Base-by-base conservation (phyloP, 2,888 invertebrate genomes). In the Phymatocera aterrima region DNA sequence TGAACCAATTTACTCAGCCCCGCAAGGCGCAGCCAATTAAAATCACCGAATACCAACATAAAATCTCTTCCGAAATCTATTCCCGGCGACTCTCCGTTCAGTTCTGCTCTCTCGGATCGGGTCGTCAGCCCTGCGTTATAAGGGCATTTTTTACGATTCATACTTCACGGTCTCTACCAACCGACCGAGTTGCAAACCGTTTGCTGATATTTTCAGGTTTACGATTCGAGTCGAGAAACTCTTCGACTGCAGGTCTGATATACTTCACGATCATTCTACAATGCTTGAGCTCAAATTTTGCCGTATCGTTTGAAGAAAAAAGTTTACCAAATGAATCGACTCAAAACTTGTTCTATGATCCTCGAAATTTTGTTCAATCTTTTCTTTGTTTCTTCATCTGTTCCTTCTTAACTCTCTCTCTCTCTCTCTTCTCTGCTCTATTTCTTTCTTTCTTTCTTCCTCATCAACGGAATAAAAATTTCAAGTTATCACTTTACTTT, bases 141-240 rank as follows among this genome's bases (percentile, higher is more conserved):
- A 18, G 18, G 37, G 40, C 68, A 34, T 28, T 68, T 68, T 68
- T 68, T 68, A 46, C 68, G 43, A 68, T 68, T 68, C 21, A 37
- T 18, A 68, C 68, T 68, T 43, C 28, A 68, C 46, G 68, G 24
- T 68, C 68, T n/a, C n/a, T n/a, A n/a, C n/a, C 28, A 10, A 28
- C 28, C 46, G 24, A 68, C 43, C 28, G n/a, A 68, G 40, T 68
- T 46, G 68, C 68, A 28, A 46, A 68, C 68, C 24, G 68, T 68
- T 46, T n/a, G 68, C 68, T 21, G 68, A 68, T 68, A 68, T 68
- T 68, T 68, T 68, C 43, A 24, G 68, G 68, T 68, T 68, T 68
- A 68, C 68, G 68, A 68, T 68, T 68, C 43, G 18, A 34, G 43
- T 46, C 43, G 40, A 43, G 43, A 24, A 46, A 4, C 46, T 28